Percentiles rank a stretch among this genome's conserved stretches.
phyloP scores from a whole-genome alignment of 2,113 vertebrate species.

The Eleginops maclovinus region DNA sequence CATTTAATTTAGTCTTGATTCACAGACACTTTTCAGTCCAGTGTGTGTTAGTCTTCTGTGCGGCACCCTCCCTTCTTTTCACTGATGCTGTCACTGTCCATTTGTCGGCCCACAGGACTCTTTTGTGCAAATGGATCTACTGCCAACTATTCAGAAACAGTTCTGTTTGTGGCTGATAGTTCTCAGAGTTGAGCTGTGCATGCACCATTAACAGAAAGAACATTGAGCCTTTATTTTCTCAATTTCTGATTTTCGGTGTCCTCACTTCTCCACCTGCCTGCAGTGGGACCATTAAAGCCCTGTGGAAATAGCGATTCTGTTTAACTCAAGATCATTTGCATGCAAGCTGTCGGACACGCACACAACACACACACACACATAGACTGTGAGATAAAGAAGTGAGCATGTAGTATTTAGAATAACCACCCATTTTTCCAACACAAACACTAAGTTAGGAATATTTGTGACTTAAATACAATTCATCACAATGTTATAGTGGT shows the following conservation, averaged over 20 bases:
- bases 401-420: conserved; percentile 5
- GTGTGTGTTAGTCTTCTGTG: conserved; percentile 4
- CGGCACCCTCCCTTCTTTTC: conserved; percentile 9
- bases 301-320: conserved; percentile 16
- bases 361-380: not conserved
- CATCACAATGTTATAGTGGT: not conserved
- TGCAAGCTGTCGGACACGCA: not conserved
- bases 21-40: not conserved
- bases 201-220: conserved; percentile 37
- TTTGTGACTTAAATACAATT: conserved; percentile 8
- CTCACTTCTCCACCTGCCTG: not conserved
- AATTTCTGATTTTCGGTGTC: conserved; percentile 23
- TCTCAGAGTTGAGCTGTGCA: conserved; percentile 36
- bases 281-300: conserved; percentile 37
- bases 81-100: conserved; percentile 34
- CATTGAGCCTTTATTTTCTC: conserved; percentile 16
- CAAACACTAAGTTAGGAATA: not conserved
- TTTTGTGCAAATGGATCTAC: conserved; percentile 37
- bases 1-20: not conserved
- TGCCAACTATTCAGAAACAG: conserved; percentile 29
- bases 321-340: conserved; percentile 18
- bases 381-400: not conserved
- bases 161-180: conserved; percentile 28
- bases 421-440: not conserved
- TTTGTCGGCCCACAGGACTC: conserved; percentile 43